Conservation (phyloP, 2,113 vertebrate genomes). For the Podarcis cretensis region DNA sequence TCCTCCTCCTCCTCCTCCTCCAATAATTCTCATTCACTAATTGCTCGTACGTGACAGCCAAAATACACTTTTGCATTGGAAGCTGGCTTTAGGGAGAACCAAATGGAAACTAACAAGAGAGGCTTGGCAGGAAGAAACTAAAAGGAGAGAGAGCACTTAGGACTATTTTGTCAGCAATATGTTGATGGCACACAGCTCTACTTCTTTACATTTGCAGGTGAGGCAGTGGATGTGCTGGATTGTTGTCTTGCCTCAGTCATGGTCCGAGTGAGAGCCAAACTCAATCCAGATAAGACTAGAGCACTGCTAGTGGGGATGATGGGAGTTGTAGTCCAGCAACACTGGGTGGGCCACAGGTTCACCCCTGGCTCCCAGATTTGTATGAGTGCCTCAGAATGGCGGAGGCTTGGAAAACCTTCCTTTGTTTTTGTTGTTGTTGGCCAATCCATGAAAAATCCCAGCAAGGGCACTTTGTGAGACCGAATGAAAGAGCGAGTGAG, state of each 20-base stretch:
- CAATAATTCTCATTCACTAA: not conserved
- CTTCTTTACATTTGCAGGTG: no score
- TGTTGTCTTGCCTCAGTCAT: no score
- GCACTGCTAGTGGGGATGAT: not conserved
- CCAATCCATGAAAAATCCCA: fast-evolving
- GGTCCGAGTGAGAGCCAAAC: no score
- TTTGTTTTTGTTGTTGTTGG: not conserved
- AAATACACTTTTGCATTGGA: not conserved
- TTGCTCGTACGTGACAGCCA: not conserved
- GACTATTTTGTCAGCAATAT: not conserved
- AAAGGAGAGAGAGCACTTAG: not conserved
- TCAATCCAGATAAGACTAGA: no score
- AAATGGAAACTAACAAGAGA: not conserved
- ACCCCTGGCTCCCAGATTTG: not conserved
- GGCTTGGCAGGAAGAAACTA: not conserved
- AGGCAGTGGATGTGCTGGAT: no score
- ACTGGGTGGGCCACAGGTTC: not conserved
- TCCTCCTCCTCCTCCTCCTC: no score
- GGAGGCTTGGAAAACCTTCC: not conserved
- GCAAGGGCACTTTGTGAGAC: not conserved
- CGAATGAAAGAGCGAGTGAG: not conserved
- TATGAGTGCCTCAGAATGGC: not conserved
- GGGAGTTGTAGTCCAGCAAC: not conserved
- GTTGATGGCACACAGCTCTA: no score
- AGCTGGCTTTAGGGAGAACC: not conserved